Base-by-base conservation (phyloP, 1,140 invertebrate species). In the Magallana ariakensis region DNA sequence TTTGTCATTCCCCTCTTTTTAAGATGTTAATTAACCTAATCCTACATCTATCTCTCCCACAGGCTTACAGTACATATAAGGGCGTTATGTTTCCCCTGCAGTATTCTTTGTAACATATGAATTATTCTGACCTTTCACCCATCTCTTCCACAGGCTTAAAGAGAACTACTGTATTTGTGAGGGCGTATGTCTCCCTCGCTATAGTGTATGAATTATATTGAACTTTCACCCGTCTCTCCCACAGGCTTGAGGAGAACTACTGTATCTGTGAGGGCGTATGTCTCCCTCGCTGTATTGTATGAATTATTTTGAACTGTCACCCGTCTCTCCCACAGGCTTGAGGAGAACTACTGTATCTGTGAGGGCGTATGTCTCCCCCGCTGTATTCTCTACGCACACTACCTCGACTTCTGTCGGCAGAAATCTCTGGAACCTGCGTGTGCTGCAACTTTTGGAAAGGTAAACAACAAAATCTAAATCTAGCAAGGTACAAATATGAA, bases 371-470 rank as follows among this genome's bases (percentile, higher is more conserved):
- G 94, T 90, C 84, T 94, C 33, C 94, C 93, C 0, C 83, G 94
- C 15, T 94, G 93, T 91, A 93, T 94, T 22, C 86, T 94, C 11
- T 94, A 94, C 85, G 90, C 91, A 0, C 94, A 94, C 81, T 94
- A 94, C 62, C 87, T 94, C 70, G 94, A 94, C 83, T 94, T 94
- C 87, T 94, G 94, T 87, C 92, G 93, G 19, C 90, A 90, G 70
- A 88, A 93, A 10, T 85, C 85, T 8, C 90, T 94, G 62, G 91
- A 91, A 80, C 93, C 94, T 11, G 93, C 93, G 13, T 93, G 93
- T 87, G 93, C 94, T 15, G 94, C 94, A 19, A 94, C 94, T 15
- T 94, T 94, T 90, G 94, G 94, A 80, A 94, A 94, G 92, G 93
- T 94, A 87, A 82, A 33, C 0, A 46, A 15, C 33, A 46, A 46